These are phyloP conservation scores for Delichon dasypus DNA, from an alignment of 2,797 vertebrate species.

Conservation along the genomic window DNA sequence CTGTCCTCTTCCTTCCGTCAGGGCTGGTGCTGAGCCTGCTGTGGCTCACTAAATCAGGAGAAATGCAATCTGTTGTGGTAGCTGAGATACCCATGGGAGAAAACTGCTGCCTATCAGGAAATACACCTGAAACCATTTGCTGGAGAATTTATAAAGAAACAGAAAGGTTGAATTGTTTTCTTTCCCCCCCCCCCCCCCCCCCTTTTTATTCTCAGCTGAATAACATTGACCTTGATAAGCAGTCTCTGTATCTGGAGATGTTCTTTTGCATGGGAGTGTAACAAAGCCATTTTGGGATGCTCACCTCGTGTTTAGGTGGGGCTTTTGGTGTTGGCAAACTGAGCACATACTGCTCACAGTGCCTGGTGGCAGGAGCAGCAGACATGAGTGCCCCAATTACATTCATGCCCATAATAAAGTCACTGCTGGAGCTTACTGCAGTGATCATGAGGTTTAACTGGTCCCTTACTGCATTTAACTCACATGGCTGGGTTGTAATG, in stretches of 20 bases:
- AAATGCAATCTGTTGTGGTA: background rate
- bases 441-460: conserved; percentile 17
- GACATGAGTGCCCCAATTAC: background rate
- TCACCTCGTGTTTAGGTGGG: background rate
- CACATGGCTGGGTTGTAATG: background rate
- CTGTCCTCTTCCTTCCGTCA: background rate
- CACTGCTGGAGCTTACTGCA: background rate
- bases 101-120: background rate
- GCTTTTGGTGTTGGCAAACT: background rate
- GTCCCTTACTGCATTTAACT: conserved; percentile 20
- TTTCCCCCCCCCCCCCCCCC: fast-evolving
- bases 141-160: background rate
- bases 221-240: background rate
- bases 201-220: background rate
- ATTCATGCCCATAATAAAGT: background rate
- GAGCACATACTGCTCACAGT: fast-evolving
- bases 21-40: background rate
- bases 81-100: background rate
- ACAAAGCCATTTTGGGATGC: background rate
- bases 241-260: background rate
- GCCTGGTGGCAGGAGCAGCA: background rate
- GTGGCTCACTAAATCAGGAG: background rate
- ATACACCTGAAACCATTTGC: background rate
- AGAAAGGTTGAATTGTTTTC: background rate
- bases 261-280: background rate